Percentiles rank a stretch among this genome's conserved stretches.
These are phyloP conservation scores for Dasypus novemcinctus DNA, from an alignment of 2,113 vertebrate species.

Conservation along the genomic window DNA sequence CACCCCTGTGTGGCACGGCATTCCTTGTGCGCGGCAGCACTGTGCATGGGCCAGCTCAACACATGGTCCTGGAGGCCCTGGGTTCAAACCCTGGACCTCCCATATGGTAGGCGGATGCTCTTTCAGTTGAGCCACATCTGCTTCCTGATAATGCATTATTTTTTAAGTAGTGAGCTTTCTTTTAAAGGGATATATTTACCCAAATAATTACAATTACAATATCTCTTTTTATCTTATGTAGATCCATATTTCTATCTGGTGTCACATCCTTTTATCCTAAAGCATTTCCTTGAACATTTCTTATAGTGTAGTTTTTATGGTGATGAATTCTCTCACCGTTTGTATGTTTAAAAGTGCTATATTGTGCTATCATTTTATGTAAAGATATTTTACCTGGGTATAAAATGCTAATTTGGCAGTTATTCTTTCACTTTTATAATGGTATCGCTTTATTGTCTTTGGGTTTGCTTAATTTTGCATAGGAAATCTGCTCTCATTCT, in stretches of 20 bases:
- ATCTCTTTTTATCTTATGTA: neutral
- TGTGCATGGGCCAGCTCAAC: no score
- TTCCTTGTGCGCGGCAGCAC: no score
- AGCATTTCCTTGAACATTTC: neutral
- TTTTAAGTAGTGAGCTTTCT: neutral
- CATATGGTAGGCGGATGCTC: no score
- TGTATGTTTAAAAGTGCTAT: neutral
- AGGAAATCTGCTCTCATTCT: neutral
- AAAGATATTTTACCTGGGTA: neutral
- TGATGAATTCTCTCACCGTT: neutral
- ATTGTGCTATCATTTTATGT: neutral
- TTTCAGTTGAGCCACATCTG: no score
- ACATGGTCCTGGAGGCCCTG: no score
- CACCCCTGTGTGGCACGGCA: no score
- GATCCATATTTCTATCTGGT: neutral
- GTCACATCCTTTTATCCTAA: neutral
- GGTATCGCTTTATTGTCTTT: neutral
- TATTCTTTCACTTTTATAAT: neutral
- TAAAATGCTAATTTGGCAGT: neutral
- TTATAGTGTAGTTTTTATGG: neutral
- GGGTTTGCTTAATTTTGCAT: neutral
- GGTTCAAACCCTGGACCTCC: no score
- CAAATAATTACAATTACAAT: neutral
- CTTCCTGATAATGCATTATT: no score
- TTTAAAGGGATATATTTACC: neutral